phyloP scores from a whole-genome alignment of 2,797 vertebrate species.

The Notolabrus celidotus region DNA sequence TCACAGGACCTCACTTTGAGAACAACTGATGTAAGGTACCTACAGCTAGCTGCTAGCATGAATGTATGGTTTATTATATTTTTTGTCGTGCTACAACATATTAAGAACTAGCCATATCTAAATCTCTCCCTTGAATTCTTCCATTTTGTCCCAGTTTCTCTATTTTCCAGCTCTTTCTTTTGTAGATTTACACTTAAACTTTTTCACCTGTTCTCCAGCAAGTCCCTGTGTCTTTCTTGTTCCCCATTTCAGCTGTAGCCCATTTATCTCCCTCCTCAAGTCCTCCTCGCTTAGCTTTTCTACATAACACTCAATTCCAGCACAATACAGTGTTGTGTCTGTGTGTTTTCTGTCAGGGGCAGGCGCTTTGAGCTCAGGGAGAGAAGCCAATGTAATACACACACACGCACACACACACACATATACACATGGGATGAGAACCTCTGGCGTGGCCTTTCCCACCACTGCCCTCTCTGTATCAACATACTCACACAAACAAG shows the following conservation, averaged over 20 bases:
- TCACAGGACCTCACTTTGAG: no score
- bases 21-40: background rate
- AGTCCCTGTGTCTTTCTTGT: constrained; percentile 17
- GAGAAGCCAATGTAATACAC: constrained; percentile 56
- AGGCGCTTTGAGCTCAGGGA: constrained; percentile 78
- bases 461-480: constrained; percentile 75
- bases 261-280: constrained; percentile 58
- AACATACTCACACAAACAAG: constrained; percentile 73
- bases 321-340: constrained; percentile 76
- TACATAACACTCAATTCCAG: constrained; percentile 46
- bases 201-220: constrained; percentile 22
- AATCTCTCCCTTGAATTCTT: background rate
- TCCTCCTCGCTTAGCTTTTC: constrained; percentile 33
- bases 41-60: background rate
- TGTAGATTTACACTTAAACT: constrained; percentile 12
- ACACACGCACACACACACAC: constrained; percentile 37
- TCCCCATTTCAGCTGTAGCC: constrained; percentile 37
- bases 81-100: background rate
- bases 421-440: constrained; percentile 72
- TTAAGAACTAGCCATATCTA: background rate
- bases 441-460: constrained; percentile 80
- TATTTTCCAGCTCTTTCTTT: constrained; percentile 1
- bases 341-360: constrained; percentile 62
- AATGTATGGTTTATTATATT: background rate
- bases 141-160: constrained; percentile 1